Conservation (phyloP, 1,140 invertebrate species). For the Copidosoma floridanum region DNA sequence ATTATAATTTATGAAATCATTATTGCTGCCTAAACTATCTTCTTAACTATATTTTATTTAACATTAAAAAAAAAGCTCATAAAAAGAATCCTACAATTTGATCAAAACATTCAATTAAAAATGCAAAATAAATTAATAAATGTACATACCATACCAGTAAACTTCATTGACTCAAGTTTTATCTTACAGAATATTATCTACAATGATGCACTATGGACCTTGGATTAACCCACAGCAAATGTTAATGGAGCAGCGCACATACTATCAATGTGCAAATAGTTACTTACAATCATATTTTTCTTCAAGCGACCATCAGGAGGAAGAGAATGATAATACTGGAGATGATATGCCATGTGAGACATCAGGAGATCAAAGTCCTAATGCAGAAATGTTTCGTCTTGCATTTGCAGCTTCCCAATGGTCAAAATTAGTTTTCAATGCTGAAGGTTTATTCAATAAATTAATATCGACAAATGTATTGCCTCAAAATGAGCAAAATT, state of each 20-base stretch:
- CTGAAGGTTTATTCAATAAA: slow-evolving; percentile 78
- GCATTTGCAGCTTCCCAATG: slow-evolving; percentile 80
- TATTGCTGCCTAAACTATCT: too few species aligned
- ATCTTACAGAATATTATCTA: too few species aligned
- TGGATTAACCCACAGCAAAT: slow-evolving; percentile 35
- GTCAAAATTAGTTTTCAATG: slow-evolving; percentile 78
- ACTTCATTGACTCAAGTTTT: too few species aligned
- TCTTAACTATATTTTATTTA: too few species aligned
- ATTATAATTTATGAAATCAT: too few species aligned
- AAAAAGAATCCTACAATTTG: too few species aligned
- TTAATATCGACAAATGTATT: slow-evolving; percentile 61
- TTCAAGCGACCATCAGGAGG: slow-evolving; percentile 41
- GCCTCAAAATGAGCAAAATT: slow-evolving; percentile 65
- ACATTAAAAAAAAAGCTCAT: too few species aligned
- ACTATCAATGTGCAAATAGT: slow-evolving; percentile 42
- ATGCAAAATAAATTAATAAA: too few species aligned
- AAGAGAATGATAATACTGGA: slow-evolving; percentile 48
- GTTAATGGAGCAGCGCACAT: slow-evolving; percentile 45
- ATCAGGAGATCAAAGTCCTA: slow-evolving; percentile 48
- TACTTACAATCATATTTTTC: slow-evolving; percentile 39
- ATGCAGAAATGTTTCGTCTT: slow-evolving; percentile 64
- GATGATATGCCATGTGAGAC: slow-evolving; percentile 52
- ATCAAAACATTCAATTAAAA: too few species aligned
- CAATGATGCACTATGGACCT: slow-evolving; percentile 47
- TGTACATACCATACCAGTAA: too few species aligned